Conservation (phyloP, 2,113 vertebrate species). For the Scortum barcoo region DNA sequence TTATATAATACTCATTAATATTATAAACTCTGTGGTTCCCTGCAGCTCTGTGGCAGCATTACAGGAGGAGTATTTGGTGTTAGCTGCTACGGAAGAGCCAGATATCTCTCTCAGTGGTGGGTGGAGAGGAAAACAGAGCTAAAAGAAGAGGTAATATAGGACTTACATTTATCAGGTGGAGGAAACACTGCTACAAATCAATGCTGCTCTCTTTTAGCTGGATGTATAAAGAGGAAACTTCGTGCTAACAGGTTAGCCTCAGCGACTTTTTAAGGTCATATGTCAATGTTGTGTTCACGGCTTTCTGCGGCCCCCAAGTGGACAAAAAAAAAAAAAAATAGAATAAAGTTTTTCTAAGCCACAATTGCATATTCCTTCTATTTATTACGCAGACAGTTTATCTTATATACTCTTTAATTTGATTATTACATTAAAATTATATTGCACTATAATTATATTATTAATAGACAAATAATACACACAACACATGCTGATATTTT, state of each 20-base stretch:
- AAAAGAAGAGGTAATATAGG: background rate
- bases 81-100: background rate
- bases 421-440: too few relatives aligned
- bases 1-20: too few relatives aligned
- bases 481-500: background rate
- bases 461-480: background rate
- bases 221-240: background rate
- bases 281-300: background rate
- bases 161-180: background rate
- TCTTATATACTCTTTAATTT: background rate
- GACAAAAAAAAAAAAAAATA: background rate
- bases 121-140: background rate
- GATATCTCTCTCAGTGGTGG: background rate
- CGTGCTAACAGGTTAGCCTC: background rate
- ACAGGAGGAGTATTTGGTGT: too few relatives aligned
- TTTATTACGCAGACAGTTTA: background rate
- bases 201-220: background rate
- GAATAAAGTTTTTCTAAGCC: background rate
- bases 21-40: too few relatives aligned
- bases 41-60: too few relatives aligned
- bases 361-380: background rate
- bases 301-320: background rate
- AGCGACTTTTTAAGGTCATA: too few relatives aligned
- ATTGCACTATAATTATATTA: too few relatives aligned
- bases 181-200: background rate